These are phyloP conservation scores for Trachelus iudaicus DNA, from an alignment of 2,888 invertebrate species.

Conservation along the genomic window DNA sequence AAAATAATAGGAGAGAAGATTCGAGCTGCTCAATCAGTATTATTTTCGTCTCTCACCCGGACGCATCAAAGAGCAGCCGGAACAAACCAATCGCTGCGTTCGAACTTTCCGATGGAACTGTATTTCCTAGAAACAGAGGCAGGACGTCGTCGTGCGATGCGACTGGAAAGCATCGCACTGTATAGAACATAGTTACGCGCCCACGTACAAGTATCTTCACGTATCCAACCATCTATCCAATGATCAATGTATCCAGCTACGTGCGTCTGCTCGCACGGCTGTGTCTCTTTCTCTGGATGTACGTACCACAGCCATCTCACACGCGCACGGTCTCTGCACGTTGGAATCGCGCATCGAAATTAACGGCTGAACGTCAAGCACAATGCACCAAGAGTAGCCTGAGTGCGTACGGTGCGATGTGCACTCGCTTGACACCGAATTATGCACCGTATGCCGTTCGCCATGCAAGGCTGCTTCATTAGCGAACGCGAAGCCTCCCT, in stretches of 20 bases:
- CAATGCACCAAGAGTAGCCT: neutral
- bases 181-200: too few species aligned
- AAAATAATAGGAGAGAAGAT: too few species aligned
- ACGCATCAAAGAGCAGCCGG: neutral
- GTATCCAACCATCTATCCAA: neutral
- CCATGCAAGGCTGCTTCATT: slow-evolving; percentile 25
- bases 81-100: neutral
- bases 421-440: slow-evolving; percentile 22
- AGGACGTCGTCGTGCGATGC: neutral
- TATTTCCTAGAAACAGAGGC: neutral
- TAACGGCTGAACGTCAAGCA: slow-evolving; percentile 22
- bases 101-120: neutral
- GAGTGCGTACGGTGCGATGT: slow-evolving; percentile 3
- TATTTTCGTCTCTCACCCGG: too few species aligned
- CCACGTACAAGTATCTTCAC: too few species aligned
- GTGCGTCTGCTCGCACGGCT: neutral
- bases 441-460: slow-evolving; percentile 22
- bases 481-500: slow-evolving; percentile 13
- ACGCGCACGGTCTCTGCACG: neutral
- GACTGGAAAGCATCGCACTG: neutral
- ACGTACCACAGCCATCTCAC: neutral
- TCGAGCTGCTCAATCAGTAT: too few species aligned
- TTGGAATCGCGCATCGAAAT: slow-evolving; percentile 17
- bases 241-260: neutral
- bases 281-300: neutral